Evolutionary conservation across 2,888 invertebrate species (phyloP), one percentile per base, ranked within the genome.

Genomic region (Kuschelorhynchus macadamiae): DNA sequence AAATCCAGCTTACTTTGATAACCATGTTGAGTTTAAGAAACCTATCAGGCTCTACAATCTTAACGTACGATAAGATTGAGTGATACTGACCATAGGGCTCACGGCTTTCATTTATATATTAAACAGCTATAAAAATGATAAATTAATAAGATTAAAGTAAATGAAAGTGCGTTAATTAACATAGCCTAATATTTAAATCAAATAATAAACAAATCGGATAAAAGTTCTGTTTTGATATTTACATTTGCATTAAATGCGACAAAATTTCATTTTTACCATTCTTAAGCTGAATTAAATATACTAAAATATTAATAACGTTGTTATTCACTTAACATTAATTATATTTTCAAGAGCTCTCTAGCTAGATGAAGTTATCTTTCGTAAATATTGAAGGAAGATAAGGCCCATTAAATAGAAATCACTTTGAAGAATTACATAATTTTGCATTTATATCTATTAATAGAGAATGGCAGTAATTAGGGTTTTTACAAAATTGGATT

Each of bases 141-240:
- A 59, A 59, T 47, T 59, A 39, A 59, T 59, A 47, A 39, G 25
- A n/a, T n/a, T n/a, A n/a, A n/a, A n/a, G n/a, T n/a, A 16, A 16
- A 61, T 41, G 61, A 61, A 61, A 50, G 61, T 53, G 50, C 36
- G 5, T 52, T 49, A 50, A 50, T 50, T 50, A 50, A 44, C 20
- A 33, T 36, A 21, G 33, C 7, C 21, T 32, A 18, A 14, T 20
- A 17, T 8, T 39, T 49, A 33, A 59, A 47, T 39, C 17, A 25
- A 11, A 9, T 12, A 47, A 49, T 47, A 39, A 70, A 69, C 20
- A 59, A 36, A 59, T 47, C 14, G 9, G 21, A 7, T 12, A 55
- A 55, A 55, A n/a, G 25, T 36, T 17, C 7, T 33, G 1, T 17
- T 50, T 33, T 21, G 16, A 25, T 50, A 55, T 21, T 41, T 21